Evolutionary conservation across 2,888 invertebrate species (phyloP), one percentile per base, ranked within the genome.

Genomic region (Sinotaia quadrata): DNA sequence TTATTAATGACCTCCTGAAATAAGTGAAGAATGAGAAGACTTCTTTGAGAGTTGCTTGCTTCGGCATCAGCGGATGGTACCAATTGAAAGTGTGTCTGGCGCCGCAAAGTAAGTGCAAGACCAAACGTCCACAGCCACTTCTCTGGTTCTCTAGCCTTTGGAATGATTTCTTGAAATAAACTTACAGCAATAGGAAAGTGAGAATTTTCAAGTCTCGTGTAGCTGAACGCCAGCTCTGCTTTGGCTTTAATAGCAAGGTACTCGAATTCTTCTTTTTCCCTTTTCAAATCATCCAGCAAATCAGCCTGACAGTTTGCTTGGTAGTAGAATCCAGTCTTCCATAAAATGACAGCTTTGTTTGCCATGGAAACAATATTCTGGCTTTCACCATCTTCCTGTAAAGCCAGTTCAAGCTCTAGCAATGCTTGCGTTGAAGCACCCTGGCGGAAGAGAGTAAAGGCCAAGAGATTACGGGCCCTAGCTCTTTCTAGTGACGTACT

Each of bases 61-160:
- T n/a, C n/a, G n/a, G n/a, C n/a, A n/a, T n/a, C n/a, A n/a, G n/a
- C n/a, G n/a, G n/a, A n/a, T n/a, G n/a, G n/a, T n/a, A n/a, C n/a
- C n/a, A n/a, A n/a, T n/a, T n/a, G n/a, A n/a, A n/a, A n/a, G n/a
- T n/a, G n/a, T n/a, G n/a, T n/a, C 54, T 29, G 31, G 21, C 63
- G 27, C 18, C 63, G 33, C 12, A 54, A 24, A 10, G 52, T 41
- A 21, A 63, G n/a, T 21, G 54, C 63, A 8, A 54, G 10, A 36
- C 63, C 63, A 54, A 63, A 63, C 41, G 29, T 63, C 63, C 63
- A 63, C 41, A 54, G 18, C 63, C 63, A 63, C 27, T 54, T 36
- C 36, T 63, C 63, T 34, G 63, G 63, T 2, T 51, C 41, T 31
- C n/a, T 37, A 41, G 54, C 63, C 21, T 29, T n/a, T 8, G 29